phyloP scores from a whole-genome alignment of 2,113 vertebrate species.

The Egretta garzetta region DNA sequence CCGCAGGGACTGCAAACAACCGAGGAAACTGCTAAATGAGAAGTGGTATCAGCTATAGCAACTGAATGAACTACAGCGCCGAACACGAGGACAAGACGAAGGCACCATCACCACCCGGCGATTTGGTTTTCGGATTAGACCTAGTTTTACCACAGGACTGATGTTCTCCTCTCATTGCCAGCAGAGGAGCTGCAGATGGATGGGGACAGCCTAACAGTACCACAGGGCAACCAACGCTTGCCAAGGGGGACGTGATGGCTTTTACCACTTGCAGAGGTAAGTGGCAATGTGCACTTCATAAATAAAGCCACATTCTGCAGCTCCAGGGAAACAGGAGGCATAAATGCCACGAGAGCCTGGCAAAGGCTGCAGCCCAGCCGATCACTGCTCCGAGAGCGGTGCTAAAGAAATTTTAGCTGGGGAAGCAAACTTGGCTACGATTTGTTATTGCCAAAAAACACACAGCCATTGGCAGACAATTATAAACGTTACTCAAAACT shows the following conservation, averaged over 20 bases:
- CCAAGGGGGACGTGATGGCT: background rate
- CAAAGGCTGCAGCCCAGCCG: background rate
- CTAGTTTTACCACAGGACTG: background rate
- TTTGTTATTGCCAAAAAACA: constrained; percentile 39
- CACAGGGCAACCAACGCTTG: background rate
- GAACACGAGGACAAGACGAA: background rate
- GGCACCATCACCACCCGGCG: accelerated
- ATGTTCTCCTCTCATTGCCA: background rate
- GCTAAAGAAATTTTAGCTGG: background rate
- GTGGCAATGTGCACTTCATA: background rate
- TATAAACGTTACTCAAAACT: constrained; percentile 35
- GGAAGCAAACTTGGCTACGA: background rate
- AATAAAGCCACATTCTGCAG: background rate
- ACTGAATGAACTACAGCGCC: background rate
- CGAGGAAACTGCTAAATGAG: background rate
- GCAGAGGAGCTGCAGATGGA: background rate
- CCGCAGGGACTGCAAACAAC: background rate
- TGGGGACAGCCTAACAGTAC: background rate
- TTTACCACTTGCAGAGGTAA: background rate
- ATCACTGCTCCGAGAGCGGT: background rate
- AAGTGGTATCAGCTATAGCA: background rate
- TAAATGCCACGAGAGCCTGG: background rate
- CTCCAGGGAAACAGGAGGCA: background rate
- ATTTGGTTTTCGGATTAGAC: background rate
- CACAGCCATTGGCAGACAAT: constrained; percentile 38